These are phyloP conservation scores for Gymnarchus niloticus DNA, from an alignment of 2,113 vertebrate species.

Conservation along the genomic window DNA sequence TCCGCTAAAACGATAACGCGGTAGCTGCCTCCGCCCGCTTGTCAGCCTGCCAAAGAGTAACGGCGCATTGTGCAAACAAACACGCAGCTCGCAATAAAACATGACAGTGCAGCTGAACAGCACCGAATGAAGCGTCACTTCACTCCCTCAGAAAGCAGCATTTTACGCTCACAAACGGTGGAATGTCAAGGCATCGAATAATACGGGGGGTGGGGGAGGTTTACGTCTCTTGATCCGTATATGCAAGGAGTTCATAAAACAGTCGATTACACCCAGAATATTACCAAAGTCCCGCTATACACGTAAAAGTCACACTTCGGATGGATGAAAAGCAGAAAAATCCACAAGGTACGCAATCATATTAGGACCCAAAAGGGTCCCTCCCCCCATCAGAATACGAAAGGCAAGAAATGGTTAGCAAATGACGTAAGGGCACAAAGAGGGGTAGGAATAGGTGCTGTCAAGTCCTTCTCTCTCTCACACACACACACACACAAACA, in stretches of 20 bases:
- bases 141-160: not conserved
- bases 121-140: not conserved
- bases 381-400: slow-evolving; percentile 33
- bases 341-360: slow-evolving; percentile 38
- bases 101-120: slow-evolving; percentile 14
- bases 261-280: slow-evolving; percentile 39
- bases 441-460: not conserved
- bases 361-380: slow-evolving; percentile 56
- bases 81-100: slow-evolving; percentile 6
- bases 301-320: slow-evolving; percentile 50
- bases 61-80: not conserved
- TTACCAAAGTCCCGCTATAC: slow-evolving; percentile 50
- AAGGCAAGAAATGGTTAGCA: slow-evolving; percentile 33
- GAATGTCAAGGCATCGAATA: slow-evolving; percentile 27
- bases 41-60: slow-evolving; percentile 8
- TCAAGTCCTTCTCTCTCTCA: not conserved
- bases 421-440: slow-evolving; percentile 34
- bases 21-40: not conserved
- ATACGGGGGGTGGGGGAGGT: slow-evolving; percentile 35
- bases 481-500: not conserved
- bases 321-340: slow-evolving; percentile 52
- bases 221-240: slow-evolving; percentile 15
- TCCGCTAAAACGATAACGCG: not conserved
- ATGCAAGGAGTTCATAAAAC: slow-evolving; percentile 37
- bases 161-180: not conserved